Base-by-base conservation (phyloP, 2,113 vertebrate genomes). In the Nymphicus hollandicus region DNA sequence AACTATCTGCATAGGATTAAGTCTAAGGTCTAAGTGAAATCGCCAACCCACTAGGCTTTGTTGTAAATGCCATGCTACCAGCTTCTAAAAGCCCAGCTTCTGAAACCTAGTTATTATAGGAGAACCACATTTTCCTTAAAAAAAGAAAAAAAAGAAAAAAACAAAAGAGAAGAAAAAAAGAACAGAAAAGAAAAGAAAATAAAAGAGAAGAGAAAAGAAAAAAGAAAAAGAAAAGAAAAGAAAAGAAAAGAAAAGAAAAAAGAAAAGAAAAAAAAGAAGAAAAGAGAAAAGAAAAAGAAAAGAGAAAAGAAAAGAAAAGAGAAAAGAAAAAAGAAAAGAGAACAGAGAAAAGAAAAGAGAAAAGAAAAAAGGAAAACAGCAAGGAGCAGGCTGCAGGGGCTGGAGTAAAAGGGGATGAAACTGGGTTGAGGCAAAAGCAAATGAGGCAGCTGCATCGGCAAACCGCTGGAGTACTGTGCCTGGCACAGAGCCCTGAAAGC, bases 181-280 rank as follows among this genome's bases (percentile, higher is more conserved):
- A 50, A 50, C 3, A 17, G 9, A 53, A 11, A 11, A 11, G 6
- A 11, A 7, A 17, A 29, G 16, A 17, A 9, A 17, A 17, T n/a
- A n/a, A n/a, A n/a, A n/a, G n/a, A n/a, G 0, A 17, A 9, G 3
- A 10, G 2, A 28, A 28, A 10, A 28, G 6, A 28, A 17, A 17
- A 28, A 6, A 28, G 17, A 29, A 29, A 6, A 28, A 11, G 7
- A 52, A 16, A 16, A 11, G 6, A 28, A 9, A 6, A 31, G 18
- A 31, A 3, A 10, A 4, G 15, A 47, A 9, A 27, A 1, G 25
- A 25, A 11, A 23, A 43, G 16, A 43, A 6, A 43, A 7, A 16
- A 43, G 14, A 43, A 47, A 7, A 6, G 25, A 25, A 8, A 49
- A 24, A 49, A 24, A 25, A 49, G 22, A 6, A 28, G 18, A 29